Base-by-base conservation (phyloP, 2,797 vertebrate species). In the Antennarius maculatus region DNA sequence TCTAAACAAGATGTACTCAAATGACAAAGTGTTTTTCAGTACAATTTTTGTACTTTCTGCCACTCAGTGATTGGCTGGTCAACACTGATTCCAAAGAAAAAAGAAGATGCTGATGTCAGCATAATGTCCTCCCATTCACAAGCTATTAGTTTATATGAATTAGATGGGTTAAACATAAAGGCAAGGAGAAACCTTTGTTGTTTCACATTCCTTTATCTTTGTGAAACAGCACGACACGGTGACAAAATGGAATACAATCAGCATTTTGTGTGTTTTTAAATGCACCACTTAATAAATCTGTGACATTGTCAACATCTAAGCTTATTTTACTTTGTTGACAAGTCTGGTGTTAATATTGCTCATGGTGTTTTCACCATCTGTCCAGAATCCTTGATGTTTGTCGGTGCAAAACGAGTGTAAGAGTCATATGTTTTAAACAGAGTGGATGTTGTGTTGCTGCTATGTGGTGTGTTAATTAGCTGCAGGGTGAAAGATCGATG, bases 321-420 rank as follows among this genome's bases (percentile, higher is more conserved):
- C 49, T 51, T 29, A 16, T 72, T 82, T 70, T 52, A 41, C 37
- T 64, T 61, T 71, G 27, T 74, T 80, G 52, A 55, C 59, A 39
- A 49, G 52, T 49, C 63, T 74, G 60, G 17, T 55, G 54, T 70
- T 63, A 61, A 71, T 76, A 79, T 76, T 46, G 66, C 60, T 69
- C 53, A 63, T 69, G 28, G 1, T 65, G 42, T 48, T 69, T 61
- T 72, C 28, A 65, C 81, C 82, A 87, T 85, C 79, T 87, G 78
- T 43, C 31, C 50, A 29, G 31, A 18, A 45, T 70, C 66, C 58
- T 69, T 77, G 58, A 75, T 74, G 52, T 70, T 41, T 57, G 49
- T 49, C 41, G 8, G 60, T 59, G 46, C 42, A 76, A 85, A 80
- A 71, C 55, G 80, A 67, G 78, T 43, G 16, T 77, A 62, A 62